Percentiles rank a stretch among this genome's conserved stretches.
phyloP scores from a whole-genome alignment of 1,140 invertebrate genomes.

The Drosophila willistoni region DNA sequence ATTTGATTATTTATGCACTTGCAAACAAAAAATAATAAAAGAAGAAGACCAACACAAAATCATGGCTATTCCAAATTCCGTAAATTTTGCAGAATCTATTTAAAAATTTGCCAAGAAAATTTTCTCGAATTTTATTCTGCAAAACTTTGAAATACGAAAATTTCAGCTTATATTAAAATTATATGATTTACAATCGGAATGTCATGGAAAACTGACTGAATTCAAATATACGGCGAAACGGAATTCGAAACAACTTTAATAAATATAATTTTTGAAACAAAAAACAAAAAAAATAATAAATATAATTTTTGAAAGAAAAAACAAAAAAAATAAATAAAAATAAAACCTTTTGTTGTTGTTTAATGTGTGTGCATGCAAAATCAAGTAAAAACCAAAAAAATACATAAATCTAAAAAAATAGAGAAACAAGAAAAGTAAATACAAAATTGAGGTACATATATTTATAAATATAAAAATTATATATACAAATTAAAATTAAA shows the following conservation, averaged over 20 bases:
- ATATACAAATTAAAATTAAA: constrained; percentile 46
- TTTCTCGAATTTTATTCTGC: constrained; percentile 18
- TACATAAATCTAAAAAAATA: too few species aligned
- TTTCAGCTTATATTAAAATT: background rate
- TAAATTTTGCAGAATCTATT: background rate
- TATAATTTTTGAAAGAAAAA: too few species aligned
- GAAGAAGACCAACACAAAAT: background rate
- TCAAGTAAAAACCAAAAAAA: background rate
- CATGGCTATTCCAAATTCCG: background rate
- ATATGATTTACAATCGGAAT: background rate
- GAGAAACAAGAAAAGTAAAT: background rate
- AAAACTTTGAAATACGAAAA: background rate
- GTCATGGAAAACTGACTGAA: constrained; percentile 7
- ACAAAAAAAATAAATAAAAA: constrained; percentile 12
- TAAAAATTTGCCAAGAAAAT: constrained; percentile 6
- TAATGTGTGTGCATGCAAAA: constrained; percentile 71
- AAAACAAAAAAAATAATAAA: too few species aligned
- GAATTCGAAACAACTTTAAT: constrained; percentile 9
- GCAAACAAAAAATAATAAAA: background rate
- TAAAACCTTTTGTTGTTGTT: constrained; percentile 64
- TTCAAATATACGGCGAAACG: constrained; percentile 29
- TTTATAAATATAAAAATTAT: constrained; percentile 54
- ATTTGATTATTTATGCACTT: too few species aligned
- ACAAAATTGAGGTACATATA: constrained; percentile 45
- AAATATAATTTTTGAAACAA: too few species aligned